Evolutionary conservation across 92 coral and sea anemone genomes (phyloP), one percentile per base, ranked within the genome.

Genomic region (Zoanthus gigantus): DNA sequence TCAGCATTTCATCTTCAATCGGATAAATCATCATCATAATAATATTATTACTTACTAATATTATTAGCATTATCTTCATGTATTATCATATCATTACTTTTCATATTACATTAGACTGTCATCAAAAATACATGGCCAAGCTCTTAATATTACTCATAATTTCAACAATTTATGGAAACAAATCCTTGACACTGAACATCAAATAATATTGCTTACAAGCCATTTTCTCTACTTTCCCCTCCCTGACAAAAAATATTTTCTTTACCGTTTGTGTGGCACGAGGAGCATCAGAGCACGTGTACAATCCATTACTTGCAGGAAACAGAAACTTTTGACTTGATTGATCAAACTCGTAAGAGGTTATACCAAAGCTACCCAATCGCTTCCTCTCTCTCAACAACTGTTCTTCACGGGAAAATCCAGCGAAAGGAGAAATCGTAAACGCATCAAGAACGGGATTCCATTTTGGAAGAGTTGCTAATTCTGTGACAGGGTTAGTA

Each of bases 321-420:
- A 97, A 97, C 61, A 97, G 83, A 66, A 97, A 95, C 60, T 96
- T 92, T 15, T 96, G 91, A 23, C 93, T 94, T 44, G 90, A 88
- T 58, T 91, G 93, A 86, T 96, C 95, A 69, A 90, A 97, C 75
- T 97, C 99, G 79, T 97, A 97, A 7, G 98, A 91, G 10, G 99
- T 97, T 52, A 97, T 95, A 9, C 99, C 99, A 95, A 95, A 95
- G 63, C 98, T 92, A 0, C 99, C 99, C 29, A 97, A 81, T 23
- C 99, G 88, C 63, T 97, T 97, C 77, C 99, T 87, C 79, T 97
- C 99, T 45, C 99, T 87, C 16, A 97, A 77, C 50, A 97, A 69
- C 83, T 97, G 98, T 67, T 97, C 99, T 72, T 97, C 99, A 18
- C 97, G 86, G 7, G 99, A 97, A 81, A 92, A 97, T 23, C 99